A percentile compares a stretch with the other conserved stretches of the same genome.
Conservation (phyloP, 2,113 vertebrate species). For the Eira barbara region DNA sequence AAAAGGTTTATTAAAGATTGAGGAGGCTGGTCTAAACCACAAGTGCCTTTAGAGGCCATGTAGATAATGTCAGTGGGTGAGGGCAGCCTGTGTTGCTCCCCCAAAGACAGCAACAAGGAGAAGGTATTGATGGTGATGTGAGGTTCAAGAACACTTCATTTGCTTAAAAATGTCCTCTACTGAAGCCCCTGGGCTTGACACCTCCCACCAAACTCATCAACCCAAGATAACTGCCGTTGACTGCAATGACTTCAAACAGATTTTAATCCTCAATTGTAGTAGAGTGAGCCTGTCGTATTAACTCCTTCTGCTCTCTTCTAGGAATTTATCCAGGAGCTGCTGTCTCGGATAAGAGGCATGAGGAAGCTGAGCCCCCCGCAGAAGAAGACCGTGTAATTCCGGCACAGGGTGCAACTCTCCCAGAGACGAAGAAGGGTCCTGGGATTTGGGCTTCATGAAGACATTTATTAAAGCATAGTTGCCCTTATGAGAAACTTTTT, state of each 20-base stretch:
- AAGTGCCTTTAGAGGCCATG: neutral
- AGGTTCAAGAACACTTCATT: neutral
- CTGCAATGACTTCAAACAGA: neutral
- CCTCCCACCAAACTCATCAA: neutral
- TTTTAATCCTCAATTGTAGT: neutral
- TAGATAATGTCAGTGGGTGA: neutral
- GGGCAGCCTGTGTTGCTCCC: neutral
- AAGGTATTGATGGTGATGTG: neutral
- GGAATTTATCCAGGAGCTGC: conserved; percentile 96
- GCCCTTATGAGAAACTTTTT: conserved; percentile 77
- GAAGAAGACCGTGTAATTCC: conserved; percentile 93
- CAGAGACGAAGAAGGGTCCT: conserved; percentile 72
- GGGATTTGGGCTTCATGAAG: conserved; percentile 79
- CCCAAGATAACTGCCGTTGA: neutral
- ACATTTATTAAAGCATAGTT: conserved; percentile 78
- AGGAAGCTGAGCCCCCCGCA: conserved; percentile 95
- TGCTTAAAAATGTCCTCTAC: neutral
- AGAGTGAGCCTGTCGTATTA: neutral
- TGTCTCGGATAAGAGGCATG: conserved; percentile 97
- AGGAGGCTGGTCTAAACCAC: neutral
- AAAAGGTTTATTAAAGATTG: neutral
- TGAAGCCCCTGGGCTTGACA: neutral
- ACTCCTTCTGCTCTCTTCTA: conserved; percentile 76
- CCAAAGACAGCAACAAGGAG: neutral
- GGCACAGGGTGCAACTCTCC: conserved; percentile 60